Base-by-base conservation (phyloP, 2,888 invertebrate genomes). In the Odiellus spinosus region DNA sequence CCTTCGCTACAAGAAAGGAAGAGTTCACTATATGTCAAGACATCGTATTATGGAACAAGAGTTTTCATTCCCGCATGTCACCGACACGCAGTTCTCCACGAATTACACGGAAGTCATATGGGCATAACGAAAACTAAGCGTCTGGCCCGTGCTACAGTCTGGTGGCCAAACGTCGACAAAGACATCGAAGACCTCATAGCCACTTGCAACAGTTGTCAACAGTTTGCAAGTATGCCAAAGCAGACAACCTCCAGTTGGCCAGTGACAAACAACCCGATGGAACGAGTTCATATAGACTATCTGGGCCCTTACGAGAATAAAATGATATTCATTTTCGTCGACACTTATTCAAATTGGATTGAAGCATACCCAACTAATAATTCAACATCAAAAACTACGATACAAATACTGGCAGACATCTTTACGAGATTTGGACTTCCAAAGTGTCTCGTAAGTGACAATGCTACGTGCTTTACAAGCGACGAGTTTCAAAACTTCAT, bases 271-370 rank as follows among this genome's bases (percentile, higher is more conserved):
- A 49, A 55, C 44, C 59, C 60, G 11, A 64, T 63, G 62, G 56
- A 63, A 46, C 55, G 67, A 15, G 51, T 68, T 3, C 67, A 69
- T 55, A 56, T 65, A 14, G 68, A 69, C 54, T 67, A 64, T 57
- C 64, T 66, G 12, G 67, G 66, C 10, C 65, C 63, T 21, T 50
- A 63, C 35, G 39, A 57, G 5, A 59, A 56, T 10, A 48, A 47
- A 8, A 59, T 58, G 56, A 58, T 62, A 26, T 48, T 66, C 3
- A 53, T 68, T 14, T 52, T 67, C 6, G 59, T 64, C 3, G 67
- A 68, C 51, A 57, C 64, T 10, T 59, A 58, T 51, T 64, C 65
- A 0, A 69, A 68, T 49, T 69, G 65, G 65, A 58, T 62, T 2
- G 66, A 68, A 54, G 59, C 64, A 4, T 42, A 53, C 3, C 15